phyloP scores from a whole-genome alignment of 2,113 vertebrate genomes.

The Sylvicapra grimmia region DNA sequence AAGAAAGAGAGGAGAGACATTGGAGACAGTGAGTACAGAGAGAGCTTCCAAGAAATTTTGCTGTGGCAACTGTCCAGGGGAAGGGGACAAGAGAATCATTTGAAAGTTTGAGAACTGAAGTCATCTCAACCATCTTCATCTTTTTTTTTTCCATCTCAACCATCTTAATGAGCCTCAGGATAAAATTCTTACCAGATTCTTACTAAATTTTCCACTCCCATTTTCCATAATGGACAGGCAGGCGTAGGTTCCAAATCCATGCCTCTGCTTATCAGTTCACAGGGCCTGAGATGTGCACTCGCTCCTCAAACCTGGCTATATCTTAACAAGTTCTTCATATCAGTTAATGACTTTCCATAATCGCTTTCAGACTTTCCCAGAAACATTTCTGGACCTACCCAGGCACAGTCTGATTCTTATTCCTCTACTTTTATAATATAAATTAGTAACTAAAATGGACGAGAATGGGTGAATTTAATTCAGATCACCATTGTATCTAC shows the following conservation, averaged over 20 bases:
- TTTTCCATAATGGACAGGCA: neutral
- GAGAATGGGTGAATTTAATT: neutral
- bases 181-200: neutral
- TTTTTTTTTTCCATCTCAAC: neutral
- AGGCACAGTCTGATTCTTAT: neutral
- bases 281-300: neutral
- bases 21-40: neutral
- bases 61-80: neutral
- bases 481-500: neutral
- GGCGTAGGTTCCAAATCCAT: neutral
- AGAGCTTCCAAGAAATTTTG: neutral
- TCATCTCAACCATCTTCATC: neutral
- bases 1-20: neutral
- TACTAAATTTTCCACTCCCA: neutral
- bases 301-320: neutral
- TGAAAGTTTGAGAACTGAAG: neutral
- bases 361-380: neutral
- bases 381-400: neutral
- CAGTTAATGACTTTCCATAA: neutral
- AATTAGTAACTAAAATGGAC: neutral
- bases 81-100: neutral
- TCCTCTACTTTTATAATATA: neutral
- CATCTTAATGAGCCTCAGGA: neutral
- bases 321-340: neutral
- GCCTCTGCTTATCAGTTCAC: neutral